These are phyloP conservation scores for Catostylus mosaicus DNA, from an alignment of 30 jellyfish, hydroid and myxozoan species.

Conservation along the genomic window DNA sequence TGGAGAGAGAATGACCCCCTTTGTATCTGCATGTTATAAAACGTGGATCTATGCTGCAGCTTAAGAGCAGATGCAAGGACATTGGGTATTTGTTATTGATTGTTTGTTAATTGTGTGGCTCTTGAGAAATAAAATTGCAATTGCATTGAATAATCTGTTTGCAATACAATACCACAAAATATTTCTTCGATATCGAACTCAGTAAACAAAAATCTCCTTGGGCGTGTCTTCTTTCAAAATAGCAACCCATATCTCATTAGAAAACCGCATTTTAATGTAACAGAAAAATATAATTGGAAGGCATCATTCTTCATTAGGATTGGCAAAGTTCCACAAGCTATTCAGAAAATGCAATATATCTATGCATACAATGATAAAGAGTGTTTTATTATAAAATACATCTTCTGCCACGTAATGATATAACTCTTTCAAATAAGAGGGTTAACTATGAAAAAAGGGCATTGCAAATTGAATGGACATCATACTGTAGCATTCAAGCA, in stretches of 20 bases:
- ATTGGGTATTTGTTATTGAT: no score
- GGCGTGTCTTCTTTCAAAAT: neutral
- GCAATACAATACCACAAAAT: no score
- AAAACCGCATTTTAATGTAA: neutral
- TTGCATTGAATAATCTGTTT: no score
- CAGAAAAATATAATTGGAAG: neutral
- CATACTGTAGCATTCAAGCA: no score
- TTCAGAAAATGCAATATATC: neutral
- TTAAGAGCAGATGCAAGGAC: no score
- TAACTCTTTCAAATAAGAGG: neutral
- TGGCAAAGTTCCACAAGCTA: slow-evolving; percentile 11
- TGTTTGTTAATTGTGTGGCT: no score
- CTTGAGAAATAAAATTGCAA: no score
- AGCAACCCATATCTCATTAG: slow-evolving; percentile 1
- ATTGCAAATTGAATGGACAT: no score
- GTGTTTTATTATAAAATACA: neutral
- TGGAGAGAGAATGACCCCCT: no score
- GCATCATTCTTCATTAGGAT: neutral
- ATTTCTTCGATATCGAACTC: neutral
- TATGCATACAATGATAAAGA: neutral
- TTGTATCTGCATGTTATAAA: no score
- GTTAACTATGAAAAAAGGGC: no score
- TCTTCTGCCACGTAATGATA: neutral
- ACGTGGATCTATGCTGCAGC: no score
- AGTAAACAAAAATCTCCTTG: neutral